A percentile compares a stretch with the other conserved stretches of the same genome.
These are phyloP conservation scores for Aphidius gifuensis DNA, from an alignment of 1,140 invertebrate species.

Conservation along the genomic window DNA sequence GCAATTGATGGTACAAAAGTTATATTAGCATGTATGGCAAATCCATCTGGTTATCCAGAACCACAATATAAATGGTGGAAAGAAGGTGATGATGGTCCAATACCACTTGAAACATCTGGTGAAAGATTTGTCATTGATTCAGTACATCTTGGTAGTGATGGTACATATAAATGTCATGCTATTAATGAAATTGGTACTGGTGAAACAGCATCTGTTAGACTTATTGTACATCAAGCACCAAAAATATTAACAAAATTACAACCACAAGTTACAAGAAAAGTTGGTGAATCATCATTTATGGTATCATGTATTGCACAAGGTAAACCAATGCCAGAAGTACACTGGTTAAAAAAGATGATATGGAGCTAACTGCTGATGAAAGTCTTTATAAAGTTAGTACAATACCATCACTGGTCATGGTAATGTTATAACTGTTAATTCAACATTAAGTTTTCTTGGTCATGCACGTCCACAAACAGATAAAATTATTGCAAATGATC, in stretches of 20 bases:
- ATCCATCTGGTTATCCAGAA: conserved; percentile 83
- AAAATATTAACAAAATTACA: conserved; percentile 79
- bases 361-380: conserved; percentile 70
- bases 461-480: conserved; percentile 70
- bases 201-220: conserved; percentile 73
- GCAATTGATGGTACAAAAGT: conserved; percentile 80
- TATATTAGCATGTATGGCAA: conserved; percentile 80
- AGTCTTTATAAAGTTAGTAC: conserved; percentile 79
- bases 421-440: conserved; percentile 78
- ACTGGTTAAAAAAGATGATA: conserved; percentile 85
- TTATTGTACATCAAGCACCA: conserved; percentile 84
- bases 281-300: conserved; percentile 77
- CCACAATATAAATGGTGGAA: conserved; percentile 87
- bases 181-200: conserved; percentile 84
- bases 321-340: conserved; percentile 78
- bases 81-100: conserved; percentile 63
- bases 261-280: conserved; percentile 73
- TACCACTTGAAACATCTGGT: conserved; percentile 68
- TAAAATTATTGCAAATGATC: conserved; percentile 75
- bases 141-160: conserved; percentile 79
- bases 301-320: conserved; percentile 81
- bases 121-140: conserved; percentile 80
- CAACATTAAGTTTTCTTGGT: conserved; percentile 76
- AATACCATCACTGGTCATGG: conserved; percentile 69
- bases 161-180: conserved; percentile 84